phyloP scores from a whole-genome alignment of 2,888 invertebrate genomes.

The Metellina segmentata region DNA sequence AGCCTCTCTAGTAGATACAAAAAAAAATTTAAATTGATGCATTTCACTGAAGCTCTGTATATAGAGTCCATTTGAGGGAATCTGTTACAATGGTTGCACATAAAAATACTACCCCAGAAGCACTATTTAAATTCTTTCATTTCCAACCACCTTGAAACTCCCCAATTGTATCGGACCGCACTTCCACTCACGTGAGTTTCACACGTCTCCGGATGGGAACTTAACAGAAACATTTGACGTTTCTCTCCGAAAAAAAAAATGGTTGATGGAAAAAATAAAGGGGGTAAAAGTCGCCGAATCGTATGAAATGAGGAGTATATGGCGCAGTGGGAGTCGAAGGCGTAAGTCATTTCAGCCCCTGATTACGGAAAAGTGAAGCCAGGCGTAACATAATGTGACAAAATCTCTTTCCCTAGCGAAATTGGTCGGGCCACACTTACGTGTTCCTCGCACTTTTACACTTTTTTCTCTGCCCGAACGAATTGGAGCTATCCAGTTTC shows the following conservation, averaged over 20 bases:
- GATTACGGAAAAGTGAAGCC: slow-evolving; percentile 52
- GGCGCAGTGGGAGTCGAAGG: background rate
- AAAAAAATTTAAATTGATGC: too few relatives aligned
- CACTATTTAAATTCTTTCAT: too few relatives aligned
- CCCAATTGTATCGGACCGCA: too few relatives aligned
- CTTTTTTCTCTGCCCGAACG: too few relatives aligned
- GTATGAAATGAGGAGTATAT: background rate
- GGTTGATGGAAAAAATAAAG: background rate
- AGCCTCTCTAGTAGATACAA: too few relatives aligned
- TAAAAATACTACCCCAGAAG: too few relatives aligned
- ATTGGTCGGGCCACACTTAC: background rate
- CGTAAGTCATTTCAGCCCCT: background rate
- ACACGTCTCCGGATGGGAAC: background rate
- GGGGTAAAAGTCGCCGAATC: slow-evolving; percentile 12
- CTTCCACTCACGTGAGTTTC: background rate
- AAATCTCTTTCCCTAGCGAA: background rate
- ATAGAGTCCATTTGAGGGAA: too few relatives aligned
- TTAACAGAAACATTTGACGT: background rate
- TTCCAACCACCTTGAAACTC: too few relatives aligned
- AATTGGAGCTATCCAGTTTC: too few relatives aligned
- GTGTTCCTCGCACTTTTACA: too few relatives aligned
- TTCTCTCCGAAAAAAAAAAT: background rate
- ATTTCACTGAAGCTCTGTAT: too few relatives aligned
- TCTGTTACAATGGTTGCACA: too few relatives aligned
- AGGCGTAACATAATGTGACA: slow-evolving; percentile 45